Base-by-base conservation (phyloP, 2,888 invertebrate genomes). In the Polydrusus pterygomalis region DNA sequence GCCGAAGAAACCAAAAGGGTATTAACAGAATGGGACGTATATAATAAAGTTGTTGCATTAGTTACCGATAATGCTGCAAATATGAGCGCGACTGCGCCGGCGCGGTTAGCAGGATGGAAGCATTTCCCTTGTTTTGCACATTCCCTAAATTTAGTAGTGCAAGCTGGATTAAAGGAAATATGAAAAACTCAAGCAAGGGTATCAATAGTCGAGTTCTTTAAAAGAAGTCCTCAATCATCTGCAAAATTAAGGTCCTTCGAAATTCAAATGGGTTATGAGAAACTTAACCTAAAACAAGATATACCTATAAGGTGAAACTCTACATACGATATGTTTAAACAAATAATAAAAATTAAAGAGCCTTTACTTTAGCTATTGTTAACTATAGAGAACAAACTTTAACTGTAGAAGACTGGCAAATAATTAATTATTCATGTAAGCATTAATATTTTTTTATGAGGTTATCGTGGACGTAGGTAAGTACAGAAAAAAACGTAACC, bases 61-160 rank as follows among this genome's bases (percentile, higher is more conserved):
- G 82, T 81, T 9, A 80, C 78, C 13, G 82, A 84, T 77, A 82
- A 82, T 67, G 81, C 80, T 51, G 81, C 81, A 70, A 74, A 73
- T 45, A 54, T 68, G 13, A 34, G n/a, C 10, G 54, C 56, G 13
- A 15, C 68, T 9, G 74, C 81, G 60, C 79, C 68, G 10, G 74
- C 81, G 60, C 79, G 69, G 18, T 18, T 69, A 8, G 60, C 49
- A 40, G 43, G 58, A 9, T 82, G 82, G 83, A 75, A 69, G 15
- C 81, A 58, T 62, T 79, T 83, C 17, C 78, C 79, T 43, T 84
- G 83, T 78, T 84, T 81, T 71, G 83, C 84, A 34, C 83, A 84
- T 72, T 78, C 77, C 45, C 62, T 84, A 47, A 84, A 83, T 77
- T 75, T 84, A 65, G 69, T 84, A 65, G 81, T 83, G 25, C 80